Evolutionary conservation across 2,888 invertebrate species (phyloP), one percentile per base, ranked within the genome.

Genomic region (Siphonodentalium dalli): DNA sequence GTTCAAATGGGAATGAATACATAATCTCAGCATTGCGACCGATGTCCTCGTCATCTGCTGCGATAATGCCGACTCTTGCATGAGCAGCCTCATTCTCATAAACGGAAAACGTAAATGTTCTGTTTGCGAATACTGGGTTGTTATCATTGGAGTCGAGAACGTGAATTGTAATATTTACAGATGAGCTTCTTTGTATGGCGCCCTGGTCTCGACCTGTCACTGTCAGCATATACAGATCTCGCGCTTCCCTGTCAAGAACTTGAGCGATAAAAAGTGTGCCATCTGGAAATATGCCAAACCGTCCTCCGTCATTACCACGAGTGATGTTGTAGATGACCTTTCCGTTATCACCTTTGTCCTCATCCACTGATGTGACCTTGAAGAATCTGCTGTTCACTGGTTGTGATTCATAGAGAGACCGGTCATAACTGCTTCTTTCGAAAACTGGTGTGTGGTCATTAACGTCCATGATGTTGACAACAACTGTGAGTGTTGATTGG

Each of bases 381-480:
- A 67, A 65, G 48, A 81, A 71, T 66, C 93, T 85, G 43, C 90
- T 89, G 80, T 97, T 97, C 0, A 96, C 93, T 1, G 91, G 87
- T 2, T 92, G 92, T 1, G 93, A 92, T 83, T 97, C 97, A 6
- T 89, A 82, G 45, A 97, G 82, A 1, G 95, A 94, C 2, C 93
- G 92, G 84, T 96, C 95, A 81, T 95, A 96, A 15, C 90, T 91
- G 0, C 90, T 90, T 68, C 92, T 89, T 78, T 92, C 91, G 81
- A 97, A 97, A 2, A 92, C 90, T 9, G 96, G 96, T 0, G 94
- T 94, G 76, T 96, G 94, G 82, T 96, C 93, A 81, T 97, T 97
- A 2, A 95, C 92, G 79, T 96, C 95, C 72, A 92, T 90, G 4
- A 97, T 88, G 13, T 54, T 57, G 15, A 80, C 57, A 4, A 45